phyloP scores from a whole-genome alignment of 2,797 vertebrate genomes.

The Potorous gilbertii region DNA sequence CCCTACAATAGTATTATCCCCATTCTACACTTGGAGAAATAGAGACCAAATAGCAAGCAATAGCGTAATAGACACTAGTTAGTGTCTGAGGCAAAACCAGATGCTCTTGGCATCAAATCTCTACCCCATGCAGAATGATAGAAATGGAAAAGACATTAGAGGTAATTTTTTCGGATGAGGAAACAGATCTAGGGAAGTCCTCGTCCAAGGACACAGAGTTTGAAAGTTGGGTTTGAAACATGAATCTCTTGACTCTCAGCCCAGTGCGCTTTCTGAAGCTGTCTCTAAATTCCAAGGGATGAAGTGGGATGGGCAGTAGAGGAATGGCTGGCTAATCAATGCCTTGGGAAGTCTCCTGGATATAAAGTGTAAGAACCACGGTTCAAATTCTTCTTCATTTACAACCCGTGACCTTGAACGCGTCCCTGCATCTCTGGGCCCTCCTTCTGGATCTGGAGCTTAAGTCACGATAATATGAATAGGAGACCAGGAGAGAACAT shows the following conservation, averaged over 20 bases:
- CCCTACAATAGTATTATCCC: neutral
- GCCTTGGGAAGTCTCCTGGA: neutral
- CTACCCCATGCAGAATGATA: neutral
- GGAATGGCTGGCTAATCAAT: neutral
- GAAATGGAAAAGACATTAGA: neutral
- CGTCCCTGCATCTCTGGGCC: neutral
- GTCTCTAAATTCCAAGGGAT: neutral
- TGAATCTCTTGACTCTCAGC: neutral
- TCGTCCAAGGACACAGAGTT: neutral
- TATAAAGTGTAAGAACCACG: neutral
- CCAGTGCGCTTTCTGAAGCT: neutral
- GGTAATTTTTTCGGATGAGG: neutral
- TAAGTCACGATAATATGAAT: neutral
- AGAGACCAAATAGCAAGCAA: neutral
- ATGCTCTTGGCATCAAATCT: neutral
- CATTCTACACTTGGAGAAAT: neutral
- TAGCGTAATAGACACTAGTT: neutral
- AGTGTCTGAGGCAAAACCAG: neutral
- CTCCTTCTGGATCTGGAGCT: neutral
- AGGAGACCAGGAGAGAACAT: neutral
- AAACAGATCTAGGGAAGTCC: neutral
- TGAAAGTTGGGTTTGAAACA: neutral
- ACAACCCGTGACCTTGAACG: neutral
- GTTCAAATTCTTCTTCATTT: neutral
- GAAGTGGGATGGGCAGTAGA: neutral